These are phyloP conservation scores for Macaria liturata DNA, from an alignment of 2,888 invertebrate species.

Conservation along the genomic window DNA sequence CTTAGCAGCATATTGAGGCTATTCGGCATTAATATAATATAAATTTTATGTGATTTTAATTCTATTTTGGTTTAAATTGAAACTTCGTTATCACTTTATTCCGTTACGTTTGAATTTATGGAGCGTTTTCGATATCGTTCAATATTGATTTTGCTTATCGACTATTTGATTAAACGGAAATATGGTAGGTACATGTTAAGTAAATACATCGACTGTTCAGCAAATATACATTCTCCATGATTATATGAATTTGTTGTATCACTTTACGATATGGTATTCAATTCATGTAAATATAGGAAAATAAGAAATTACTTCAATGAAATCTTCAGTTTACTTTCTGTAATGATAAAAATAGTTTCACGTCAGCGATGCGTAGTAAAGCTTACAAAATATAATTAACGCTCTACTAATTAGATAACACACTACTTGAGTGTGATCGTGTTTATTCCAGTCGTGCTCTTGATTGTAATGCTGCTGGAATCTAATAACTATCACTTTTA, in stretches of 20 bases:
- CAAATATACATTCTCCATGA: constrained; percentile 4
- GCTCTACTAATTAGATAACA: too few species aligned
- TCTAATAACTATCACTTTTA: constrained; percentile 6
- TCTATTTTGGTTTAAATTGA: constrained; percentile 25
- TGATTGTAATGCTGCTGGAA: too few species aligned
- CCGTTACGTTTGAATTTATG: constrained; percentile 38
- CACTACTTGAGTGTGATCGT: too few species aligned
- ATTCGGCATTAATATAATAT: constrained; percentile 10
- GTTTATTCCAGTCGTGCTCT: too few species aligned
- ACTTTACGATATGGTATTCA: too few species aligned
- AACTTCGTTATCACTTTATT: constrained; percentile 28
- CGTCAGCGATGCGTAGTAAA: not conserved
- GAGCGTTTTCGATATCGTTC: constrained; percentile 22
- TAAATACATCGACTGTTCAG: constrained; percentile 12
- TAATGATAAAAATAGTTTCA: too few species aligned
- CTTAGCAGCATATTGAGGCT: constrained; percentile 8
- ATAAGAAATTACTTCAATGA: too few species aligned
- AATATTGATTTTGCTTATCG: constrained; percentile 33
- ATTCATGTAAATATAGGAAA: too few species aligned
- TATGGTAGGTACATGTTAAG: constrained; percentile 9
- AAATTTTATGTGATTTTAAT: constrained; percentile 24
- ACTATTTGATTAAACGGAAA: constrained; percentile 25
- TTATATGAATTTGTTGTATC: too few species aligned
- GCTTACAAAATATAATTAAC: too few species aligned
- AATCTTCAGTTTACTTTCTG: too few species aligned